Base-by-base conservation (phyloP, 2,797 vertebrate species). In the Myotis myotis region DNA sequence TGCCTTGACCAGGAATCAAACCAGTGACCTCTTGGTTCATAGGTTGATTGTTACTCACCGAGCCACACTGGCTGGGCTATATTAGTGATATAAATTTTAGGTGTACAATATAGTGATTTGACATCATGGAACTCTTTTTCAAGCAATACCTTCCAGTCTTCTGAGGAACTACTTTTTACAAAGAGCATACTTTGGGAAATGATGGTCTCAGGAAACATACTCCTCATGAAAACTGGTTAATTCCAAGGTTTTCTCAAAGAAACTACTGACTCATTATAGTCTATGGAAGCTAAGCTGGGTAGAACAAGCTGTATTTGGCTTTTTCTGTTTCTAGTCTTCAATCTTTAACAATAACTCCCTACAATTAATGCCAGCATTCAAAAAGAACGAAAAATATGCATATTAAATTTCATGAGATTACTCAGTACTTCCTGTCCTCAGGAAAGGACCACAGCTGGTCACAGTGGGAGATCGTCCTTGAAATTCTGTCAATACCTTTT, bases 391-490 rank as follows among this genome's bases (percentile, higher is more conserved):
- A 64, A 82, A 79, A 76, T 66, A 66, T 25, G 36, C 75, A 57
- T 28, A 87, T 83, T 51, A 49, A 86, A 25, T 83, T 51, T 90
- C 74, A 51, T 41, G 71, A 87, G 70, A 55, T 47, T 55, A 64
- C 20, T 44, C n/a, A 57, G 4, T 64, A 57, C 17, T 53, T 89
- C 79, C 79, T 57, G 0, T 72, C 62, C 22, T 91, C 33, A 47
- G 88, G 44, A 85, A 93, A 83, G 33, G 38, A 23, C 23, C 30
- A 25, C 47, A 79, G 85, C 88, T 89, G 89, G 86, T 87, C 88
- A 41, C 91, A 93, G 87, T 20, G 8, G 83, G 83, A 86, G 82
- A 64, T 9, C 0, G 3, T 60, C 62, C 36, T 82, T 91, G 64
- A 53, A 83, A 89, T 83, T 57, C 75, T 6, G 9, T 71, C 74